phyloP scores from a whole-genome alignment of 2,113 vertebrate genomes.

The Chionomys nivalis region DNA sequence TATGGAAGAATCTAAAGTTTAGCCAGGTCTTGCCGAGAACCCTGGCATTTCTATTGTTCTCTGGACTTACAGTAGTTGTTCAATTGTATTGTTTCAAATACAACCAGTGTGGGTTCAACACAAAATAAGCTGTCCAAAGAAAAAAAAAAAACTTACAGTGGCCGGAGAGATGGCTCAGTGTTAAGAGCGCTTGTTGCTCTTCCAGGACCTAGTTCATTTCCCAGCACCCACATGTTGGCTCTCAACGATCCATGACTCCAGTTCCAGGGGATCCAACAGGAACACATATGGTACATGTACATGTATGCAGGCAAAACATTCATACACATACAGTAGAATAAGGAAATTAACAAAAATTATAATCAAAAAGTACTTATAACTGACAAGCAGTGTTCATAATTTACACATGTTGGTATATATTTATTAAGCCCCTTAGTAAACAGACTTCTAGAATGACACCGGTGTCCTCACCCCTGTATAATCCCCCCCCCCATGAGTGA shows the following conservation, averaged over 20 bases:
- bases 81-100: not conserved
- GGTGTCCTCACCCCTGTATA: not conserved
- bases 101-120: not conserved
- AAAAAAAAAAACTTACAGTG: not conserved
- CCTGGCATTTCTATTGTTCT: not conserved
- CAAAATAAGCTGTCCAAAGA: not conserved
- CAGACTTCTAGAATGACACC: constrained; percentile 7
- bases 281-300: not conserved
- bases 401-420: constrained; percentile 46
- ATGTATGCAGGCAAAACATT: not conserved
- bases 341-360: not conserved
- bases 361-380: not conserved
- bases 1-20: not conserved
- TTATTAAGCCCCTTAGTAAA: not conserved
- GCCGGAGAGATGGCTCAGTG: not conserved
- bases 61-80: not conserved
- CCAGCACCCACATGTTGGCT: not conserved
- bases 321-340: not conserved
- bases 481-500: not conserved
- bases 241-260: not conserved
- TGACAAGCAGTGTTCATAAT: constrained; percentile 9
- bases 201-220: not conserved
- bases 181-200: not conserved
- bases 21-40: not conserved
- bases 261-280: not conserved